phyloP scores from a whole-genome alignment of 2,797 vertebrate species.

The Mycteria americana region DNA sequence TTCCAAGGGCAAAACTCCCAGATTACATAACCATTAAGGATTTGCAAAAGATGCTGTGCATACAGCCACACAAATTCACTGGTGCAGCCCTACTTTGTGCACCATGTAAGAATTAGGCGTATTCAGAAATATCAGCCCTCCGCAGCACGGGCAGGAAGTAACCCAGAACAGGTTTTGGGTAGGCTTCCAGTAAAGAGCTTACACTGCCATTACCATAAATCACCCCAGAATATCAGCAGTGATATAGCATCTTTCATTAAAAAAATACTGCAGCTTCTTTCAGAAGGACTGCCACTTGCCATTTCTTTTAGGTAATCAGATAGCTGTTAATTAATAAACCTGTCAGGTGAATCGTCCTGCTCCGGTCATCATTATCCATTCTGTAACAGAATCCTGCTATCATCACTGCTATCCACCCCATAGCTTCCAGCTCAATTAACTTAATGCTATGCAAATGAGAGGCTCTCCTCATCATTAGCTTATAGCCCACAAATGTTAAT shows the following conservation, averaged over 20 bases:
- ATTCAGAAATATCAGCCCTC: background rate
- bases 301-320: slow-evolving; percentile 85
- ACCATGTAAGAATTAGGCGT: background rate
- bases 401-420: slow-evolving; percentile 70
- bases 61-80: background rate
- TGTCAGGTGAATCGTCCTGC: slow-evolving; percentile 89
- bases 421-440: slow-evolving; percentile 90
- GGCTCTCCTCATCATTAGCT: slow-evolving; percentile 87
- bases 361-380: slow-evolving; percentile 87
- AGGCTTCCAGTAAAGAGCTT: background rate
- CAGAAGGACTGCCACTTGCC: slow-evolving; percentile 51
- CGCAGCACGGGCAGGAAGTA: background rate
- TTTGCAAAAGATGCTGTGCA: background rate
- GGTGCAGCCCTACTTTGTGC: background rate
- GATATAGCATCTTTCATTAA: slow-evolving; percentile 25
- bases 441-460: slow-evolving; percentile 98
- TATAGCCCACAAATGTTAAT: slow-evolving; percentile 87
- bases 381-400: slow-evolving; percentile 87
- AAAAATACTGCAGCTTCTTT: slow-evolving; percentile 11
- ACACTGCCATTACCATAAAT: background rate
- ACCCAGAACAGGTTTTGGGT: background rate
- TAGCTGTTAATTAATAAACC: slow-evolving; percentile 95
- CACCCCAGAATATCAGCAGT: background rate
- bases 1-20: background rate
- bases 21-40: background rate